Evolutionary conservation across 2,113 vertebrate genomes (phyloP), one percentile per base, ranked within the genome.

Genomic region (Anser brachyrhynchus): DNA sequence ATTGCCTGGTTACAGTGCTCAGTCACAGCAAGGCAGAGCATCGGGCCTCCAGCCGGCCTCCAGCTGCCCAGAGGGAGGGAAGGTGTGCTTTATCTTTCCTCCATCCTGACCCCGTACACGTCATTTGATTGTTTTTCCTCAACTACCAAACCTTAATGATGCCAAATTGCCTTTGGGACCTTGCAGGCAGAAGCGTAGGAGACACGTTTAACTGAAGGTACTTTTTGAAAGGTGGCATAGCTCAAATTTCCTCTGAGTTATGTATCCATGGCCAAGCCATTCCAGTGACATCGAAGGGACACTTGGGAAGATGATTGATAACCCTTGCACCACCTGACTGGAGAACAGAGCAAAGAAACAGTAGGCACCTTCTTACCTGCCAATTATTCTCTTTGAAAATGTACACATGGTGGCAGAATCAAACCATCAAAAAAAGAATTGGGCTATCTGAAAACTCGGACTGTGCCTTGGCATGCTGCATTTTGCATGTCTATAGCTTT

Each of bases 1-100:
- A 0, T 7, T 11, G 13, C 37, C 51, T 0, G 0, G 9, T 9
- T 76, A 35, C 0, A 1, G 37, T 55, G n/a, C 35, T 88, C 51
- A 22, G 4, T 4, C 46, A n/a, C 35, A 85, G 26, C 51, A 83
- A 31, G 6, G 10, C 21, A 73, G 58, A 82, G 10, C 69, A 39
- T 19, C 37, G 22, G 33, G 8, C 33, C 12, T 73, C 22, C 17
- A 10, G 7, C 33, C 2, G 2, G 59, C 19, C 18, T 70, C 33
- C 25, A 54, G 15, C 16, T 67, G 8, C 16, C 22, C 37, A 84
- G 65, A 74, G 33, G 33, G 4, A 86, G 11, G 17, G 33, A 92
- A 54, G 6, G 2, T 23, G 5, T 75, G 13, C 14, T 21, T 5
- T 20, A 33, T 33, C 13, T 88, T 44, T 58, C 43, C 57, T 58